Base-by-base conservation (phyloP, 2,113 vertebrate species). In the Taurulus bubalis region DNA sequence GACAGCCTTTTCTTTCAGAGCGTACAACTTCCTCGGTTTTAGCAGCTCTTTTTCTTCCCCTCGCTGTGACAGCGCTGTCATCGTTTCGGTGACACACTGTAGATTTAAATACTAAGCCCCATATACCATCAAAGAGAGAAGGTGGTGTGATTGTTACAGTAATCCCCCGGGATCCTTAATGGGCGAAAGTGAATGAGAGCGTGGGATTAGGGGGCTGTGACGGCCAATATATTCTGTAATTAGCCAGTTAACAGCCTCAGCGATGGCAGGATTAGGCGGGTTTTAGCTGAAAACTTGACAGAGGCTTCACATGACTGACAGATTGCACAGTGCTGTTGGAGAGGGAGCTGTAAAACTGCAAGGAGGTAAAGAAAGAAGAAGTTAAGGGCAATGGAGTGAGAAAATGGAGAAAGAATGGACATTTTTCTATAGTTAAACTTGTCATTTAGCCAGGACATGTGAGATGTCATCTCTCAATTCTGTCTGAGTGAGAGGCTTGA, bases 151-250 rank as follows among this genome's bases (percentile, higher is more conserved):
- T 93, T 93, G 92, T 94, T 93, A 90, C 89, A 83, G 88, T 94
- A 93, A 92, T 92, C 91, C 90, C 74, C 63, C 1, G 72, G 92
- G 90, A 89, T 84, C 84, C 89, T 66, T 92, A 92, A 92, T 91
- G 87, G 92, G 80, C 71, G 45, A 87, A 91, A 91, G 92, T 91
- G 90, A 92, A 94, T 87, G 85, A 84, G 86, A 93, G 85, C 12
- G 22, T 77, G 79, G 91, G 91, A 93, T 92, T 92, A 92, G 70
- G 77, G 56, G 82, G 30, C 87, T 91, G 91, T 88, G 91, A 90
- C 86, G 88, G 92, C 92, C 88, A 90, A 90, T 93, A 92, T 92
- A 90, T 90, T 89, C 88, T 55, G 71, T 90, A 92, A 94, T 94
- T 92, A 94, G 93, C 86, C 87, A 77, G 87, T 92, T 94, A 92